Percentiles rank a stretch among this genome's conserved stretches.
phyloP scores from a whole-genome alignment of 2,888 invertebrate species.

The Chymomyza fuscimana region DNA sequence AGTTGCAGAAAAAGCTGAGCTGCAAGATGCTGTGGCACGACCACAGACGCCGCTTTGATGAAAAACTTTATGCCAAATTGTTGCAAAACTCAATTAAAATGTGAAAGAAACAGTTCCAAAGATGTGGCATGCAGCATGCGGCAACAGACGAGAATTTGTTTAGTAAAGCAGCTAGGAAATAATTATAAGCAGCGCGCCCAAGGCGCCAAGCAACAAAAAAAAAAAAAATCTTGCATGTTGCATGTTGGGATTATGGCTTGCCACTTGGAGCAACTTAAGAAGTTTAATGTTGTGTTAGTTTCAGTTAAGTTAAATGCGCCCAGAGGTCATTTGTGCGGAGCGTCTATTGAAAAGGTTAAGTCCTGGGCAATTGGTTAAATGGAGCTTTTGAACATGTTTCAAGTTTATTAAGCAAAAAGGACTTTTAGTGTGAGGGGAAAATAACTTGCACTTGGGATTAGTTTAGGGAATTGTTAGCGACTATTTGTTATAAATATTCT shows the following conservation, averaged over 20 bases:
- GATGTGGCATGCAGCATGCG: background rate
- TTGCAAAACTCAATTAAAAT: constrained; percentile 34
- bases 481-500: too few relatives aligned
- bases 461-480: too few relatives aligned
- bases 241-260: background rate
- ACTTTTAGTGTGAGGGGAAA: background rate
- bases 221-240: background rate
- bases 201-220: background rate
- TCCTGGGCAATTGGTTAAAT: background rate
- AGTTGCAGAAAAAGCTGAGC: constrained; percentile 17
- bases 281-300: background rate
- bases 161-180: background rate
- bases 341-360: background rate
- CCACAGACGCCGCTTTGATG: constrained; percentile 44
- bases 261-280: background rate
- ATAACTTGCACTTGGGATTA: too few relatives aligned
- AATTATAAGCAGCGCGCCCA: background rate
- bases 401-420: background rate
- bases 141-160: background rate
- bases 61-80: constrained; percentile 61
- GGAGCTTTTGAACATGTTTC: too few relatives aligned
- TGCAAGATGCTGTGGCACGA: constrained; percentile 1
- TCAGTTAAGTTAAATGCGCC: background rate
- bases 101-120: background rate
- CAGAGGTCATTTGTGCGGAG: background rate